Evolutionary conservation across 2,888 invertebrate genomes (phyloP).

Genomic region (Baccha elongata): DNA sequence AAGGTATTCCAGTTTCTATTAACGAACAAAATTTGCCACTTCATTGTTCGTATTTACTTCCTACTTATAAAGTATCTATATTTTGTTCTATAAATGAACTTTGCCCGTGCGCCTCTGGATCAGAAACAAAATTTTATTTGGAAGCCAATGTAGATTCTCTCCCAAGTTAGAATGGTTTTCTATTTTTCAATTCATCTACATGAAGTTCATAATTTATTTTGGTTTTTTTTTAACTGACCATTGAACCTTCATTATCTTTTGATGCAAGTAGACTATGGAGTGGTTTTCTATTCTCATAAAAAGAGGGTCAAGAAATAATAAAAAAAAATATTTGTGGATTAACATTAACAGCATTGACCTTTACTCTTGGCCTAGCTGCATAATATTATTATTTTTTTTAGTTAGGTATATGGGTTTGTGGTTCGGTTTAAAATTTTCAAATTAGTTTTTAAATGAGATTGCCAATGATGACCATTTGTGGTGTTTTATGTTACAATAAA

Average conservation of each 20-base stretch:
- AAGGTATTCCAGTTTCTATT: conserved; percentile 11
- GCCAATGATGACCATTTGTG: too few species aligned
- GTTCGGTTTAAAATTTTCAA: conserved; percentile 3
- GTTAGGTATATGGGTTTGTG: neutral
- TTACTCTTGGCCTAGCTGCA: conserved; percentile 35
- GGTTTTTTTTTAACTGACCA: conserved; percentile 4
- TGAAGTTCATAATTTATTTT: neutral
- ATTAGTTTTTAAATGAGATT: too few species aligned
- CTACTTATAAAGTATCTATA: neutral
- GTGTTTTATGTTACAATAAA: too few species aligned
- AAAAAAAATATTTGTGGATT: conserved; percentile 5
- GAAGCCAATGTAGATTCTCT: neutral
- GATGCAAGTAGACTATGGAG: too few species aligned
- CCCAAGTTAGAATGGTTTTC: conserved; percentile 10
- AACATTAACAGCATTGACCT: conserved; percentile 28
- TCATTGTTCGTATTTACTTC: conserved; percentile 6
- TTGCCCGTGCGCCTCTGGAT: conserved; percentile 18
- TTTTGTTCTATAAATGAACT: conserved; percentile 25
- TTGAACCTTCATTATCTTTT: conserved; percentile 14
- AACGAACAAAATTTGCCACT: neutral
- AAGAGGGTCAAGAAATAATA: conserved; percentile 1
- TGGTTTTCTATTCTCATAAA: neutral
- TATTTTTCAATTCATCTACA: too few species aligned
- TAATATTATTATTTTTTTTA: neutral
- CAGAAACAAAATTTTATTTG: neutral